Percentiles rank a stretch among this genome's conserved stretches.
These are phyloP conservation scores for Mesorhabditis spiculigera DNA, from an alignment of 2,888 invertebrate genomes.

Conservation along the genomic window DNA sequence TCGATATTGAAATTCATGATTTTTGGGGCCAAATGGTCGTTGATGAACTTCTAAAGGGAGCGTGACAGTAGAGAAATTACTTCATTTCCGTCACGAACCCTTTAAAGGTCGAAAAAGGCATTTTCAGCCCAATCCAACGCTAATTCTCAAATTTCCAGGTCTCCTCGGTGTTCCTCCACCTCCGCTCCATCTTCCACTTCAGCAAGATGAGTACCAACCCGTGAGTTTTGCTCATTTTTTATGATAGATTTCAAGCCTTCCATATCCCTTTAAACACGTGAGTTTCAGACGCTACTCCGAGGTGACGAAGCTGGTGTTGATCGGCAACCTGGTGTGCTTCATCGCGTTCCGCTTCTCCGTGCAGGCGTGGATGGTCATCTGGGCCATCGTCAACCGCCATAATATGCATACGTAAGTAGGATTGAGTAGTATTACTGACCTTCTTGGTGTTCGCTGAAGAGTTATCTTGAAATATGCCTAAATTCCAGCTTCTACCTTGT, in stretches of 20 bases:
- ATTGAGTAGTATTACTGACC: not conserved
- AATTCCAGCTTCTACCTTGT: conserved; percentile 28
- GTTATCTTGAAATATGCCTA: not conserved
- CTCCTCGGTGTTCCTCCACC: conserved; percentile 33
- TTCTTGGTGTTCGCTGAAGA: not conserved
- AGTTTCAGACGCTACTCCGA: conserved; percentile 1
- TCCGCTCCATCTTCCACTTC: conserved; percentile 31
- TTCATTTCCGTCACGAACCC: no score
- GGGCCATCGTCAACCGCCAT: conserved; percentile 34
- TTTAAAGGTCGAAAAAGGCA: no score
- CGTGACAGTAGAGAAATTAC: no score
- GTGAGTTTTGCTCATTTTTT: not conserved
- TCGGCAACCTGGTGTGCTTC: conserved; percentile 25
- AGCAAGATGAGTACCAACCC: conserved; percentile 22
- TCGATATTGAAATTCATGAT: no score
- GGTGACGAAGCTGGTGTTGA: not conserved
- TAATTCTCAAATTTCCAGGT: conserved; percentile 13
- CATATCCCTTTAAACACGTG: not conserved
- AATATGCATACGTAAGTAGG: conserved; percentile 30
- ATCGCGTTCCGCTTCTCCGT: conserved; percentile 35
- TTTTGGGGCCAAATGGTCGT: no score
- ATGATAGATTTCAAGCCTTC: no score
- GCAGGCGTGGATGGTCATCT: conserved; percentile 30
- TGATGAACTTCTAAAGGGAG: no score
- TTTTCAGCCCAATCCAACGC: no score